Conservation (phyloP, 2,888 invertebrate genomes). For the Ectemnius cavifrons region DNA sequence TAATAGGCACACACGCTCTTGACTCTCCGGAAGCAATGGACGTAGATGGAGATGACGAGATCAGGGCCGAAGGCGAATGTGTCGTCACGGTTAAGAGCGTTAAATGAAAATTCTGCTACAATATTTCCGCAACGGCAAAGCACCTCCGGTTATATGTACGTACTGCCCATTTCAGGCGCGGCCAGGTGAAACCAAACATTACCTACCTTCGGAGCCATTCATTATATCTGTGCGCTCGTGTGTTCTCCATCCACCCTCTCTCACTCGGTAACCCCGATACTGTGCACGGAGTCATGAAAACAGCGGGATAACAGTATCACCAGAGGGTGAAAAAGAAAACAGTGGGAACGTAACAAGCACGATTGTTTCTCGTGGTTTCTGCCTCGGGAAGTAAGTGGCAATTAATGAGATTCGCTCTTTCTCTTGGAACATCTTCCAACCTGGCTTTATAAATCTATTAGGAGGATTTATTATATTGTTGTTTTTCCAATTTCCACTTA, state of each 20-base stretch:
- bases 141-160: conserved; percentile 13
- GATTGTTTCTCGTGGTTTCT: conserved; percentile 40
- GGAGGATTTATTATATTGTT: too few species aligned
- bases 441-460: too few species aligned
- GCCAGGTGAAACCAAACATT: conserved; percentile 49
- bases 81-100: conserved; percentile 22
- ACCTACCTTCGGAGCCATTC: conserved; percentile 38
- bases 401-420: conserved; percentile 42
- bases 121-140: conserved; percentile 31
- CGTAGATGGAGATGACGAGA: neutral
- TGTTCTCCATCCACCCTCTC: conserved; percentile 3
- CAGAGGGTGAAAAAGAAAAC: neutral
- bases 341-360: conserved; percentile 32
- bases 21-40: neutral
- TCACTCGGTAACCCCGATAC: conserved; percentile 22
- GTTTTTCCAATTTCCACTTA: too few species aligned
- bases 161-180: conserved; percentile 43
- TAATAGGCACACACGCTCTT: conserved; percentile 17
- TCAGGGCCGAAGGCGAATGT: neutral
- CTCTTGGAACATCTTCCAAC: neutral
- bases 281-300: conserved; percentile 23
- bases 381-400: conserved; percentile 40
- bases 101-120: conserved; percentile 38
- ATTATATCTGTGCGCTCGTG: conserved; percentile 30
- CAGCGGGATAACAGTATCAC: neutral